Evolutionary conservation across 2,888 invertebrate species (phyloP).

Genomic region (Aleiodes leptofemur): DNA sequence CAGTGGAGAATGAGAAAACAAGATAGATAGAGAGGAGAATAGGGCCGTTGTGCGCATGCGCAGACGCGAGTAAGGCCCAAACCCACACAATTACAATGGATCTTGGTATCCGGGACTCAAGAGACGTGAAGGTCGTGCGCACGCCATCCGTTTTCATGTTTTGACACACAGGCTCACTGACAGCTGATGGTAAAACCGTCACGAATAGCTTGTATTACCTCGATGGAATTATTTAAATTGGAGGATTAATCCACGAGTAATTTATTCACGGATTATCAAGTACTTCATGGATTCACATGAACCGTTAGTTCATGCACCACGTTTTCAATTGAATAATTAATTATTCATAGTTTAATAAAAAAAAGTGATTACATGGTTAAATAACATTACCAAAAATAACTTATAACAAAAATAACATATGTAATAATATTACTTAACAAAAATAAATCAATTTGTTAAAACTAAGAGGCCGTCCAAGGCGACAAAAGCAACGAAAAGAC

Average conservation of each 20-base stretch:
- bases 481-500: no score
- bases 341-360: no score
- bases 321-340: no score
- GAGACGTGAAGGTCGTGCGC: conserved; percentile 35
- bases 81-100: conserved; percentile 47
- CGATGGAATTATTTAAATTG: conserved; percentile 49
- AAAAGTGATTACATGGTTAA: no score
- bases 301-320: no score
- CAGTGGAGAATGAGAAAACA: conserved; percentile 35
- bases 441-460: no score
- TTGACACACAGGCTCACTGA: conserved; percentile 70
- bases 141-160: conserved; percentile 64
- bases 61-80: conserved; percentile 53
- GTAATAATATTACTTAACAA: no score
- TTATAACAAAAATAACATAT: no score
- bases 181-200: conserved; percentile 51
- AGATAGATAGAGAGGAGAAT: conserved; percentile 20
- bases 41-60: conserved; percentile 45
- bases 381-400: no score
- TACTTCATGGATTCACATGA: no score
- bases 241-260: not conserved
- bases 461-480: no score
- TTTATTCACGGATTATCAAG: no score
- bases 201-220: conserved; percentile 5
- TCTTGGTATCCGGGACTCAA: conserved; percentile 49